Conservation (phyloP, 2,797 vertebrate species). For the Heliangelus exortis region DNA sequence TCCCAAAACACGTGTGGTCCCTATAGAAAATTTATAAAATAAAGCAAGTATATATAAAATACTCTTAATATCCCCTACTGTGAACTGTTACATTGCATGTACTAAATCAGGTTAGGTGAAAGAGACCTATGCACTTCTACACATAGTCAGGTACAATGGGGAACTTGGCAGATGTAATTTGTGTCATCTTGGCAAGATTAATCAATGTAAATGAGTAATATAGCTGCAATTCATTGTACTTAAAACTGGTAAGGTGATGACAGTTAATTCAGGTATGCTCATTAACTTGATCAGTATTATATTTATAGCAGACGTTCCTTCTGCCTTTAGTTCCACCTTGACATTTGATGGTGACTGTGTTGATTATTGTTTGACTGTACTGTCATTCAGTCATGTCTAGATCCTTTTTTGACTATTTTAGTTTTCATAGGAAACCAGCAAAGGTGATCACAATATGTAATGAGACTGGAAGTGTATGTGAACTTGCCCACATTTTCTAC, state of each 20-base stretch:
- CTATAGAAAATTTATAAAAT: slow-evolving; percentile 73
- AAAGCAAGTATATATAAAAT: not conserved
- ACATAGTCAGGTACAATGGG: not conserved
- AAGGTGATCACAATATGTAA: not conserved
- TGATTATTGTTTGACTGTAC: not conserved
- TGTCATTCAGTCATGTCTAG: not conserved
- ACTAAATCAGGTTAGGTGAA: not conserved
- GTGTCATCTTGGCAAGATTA: not conserved
- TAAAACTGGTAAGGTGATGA: not conserved
- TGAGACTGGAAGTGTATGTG: not conserved
- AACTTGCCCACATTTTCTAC: not conserved
- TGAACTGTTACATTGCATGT: not conserved
- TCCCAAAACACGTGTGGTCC: slow-evolving; percentile 82
- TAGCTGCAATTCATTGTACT: not conserved
- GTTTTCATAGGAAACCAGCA: not conserved
- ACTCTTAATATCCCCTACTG: not conserved
- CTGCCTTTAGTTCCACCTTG: not conserved
- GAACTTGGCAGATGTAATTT: not conserved
- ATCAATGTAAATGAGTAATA: not conserved
- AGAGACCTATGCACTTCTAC: slow-evolving; percentile 44
- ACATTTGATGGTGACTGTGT: not conserved
- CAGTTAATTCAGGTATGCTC: not conserved
- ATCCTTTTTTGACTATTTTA: not conserved
- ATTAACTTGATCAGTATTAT: not conserved
- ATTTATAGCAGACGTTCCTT: not conserved